Conservation (phyloP, 2,888 invertebrate genomes). For the Branchipolynoe longqiensis region DNA sequence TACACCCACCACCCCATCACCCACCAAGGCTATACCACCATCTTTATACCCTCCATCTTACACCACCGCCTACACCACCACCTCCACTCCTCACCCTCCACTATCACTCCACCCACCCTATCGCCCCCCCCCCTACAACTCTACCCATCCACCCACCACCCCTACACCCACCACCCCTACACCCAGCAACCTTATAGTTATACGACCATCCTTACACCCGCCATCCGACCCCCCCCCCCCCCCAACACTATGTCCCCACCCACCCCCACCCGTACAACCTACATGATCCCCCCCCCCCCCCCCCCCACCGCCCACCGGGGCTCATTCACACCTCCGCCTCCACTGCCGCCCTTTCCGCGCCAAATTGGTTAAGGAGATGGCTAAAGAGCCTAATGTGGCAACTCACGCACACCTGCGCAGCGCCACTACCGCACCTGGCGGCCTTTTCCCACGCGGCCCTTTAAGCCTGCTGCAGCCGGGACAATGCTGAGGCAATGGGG, state of each 20-base stretch:
- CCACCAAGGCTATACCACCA: background rate
- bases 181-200: no score
- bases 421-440: background rate
- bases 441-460: background rate
- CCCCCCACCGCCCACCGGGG: background rate
- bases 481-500: constrained; percentile 32
- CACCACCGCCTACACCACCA: background rate
- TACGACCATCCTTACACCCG: no score
- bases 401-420: constrained; percentile 53
- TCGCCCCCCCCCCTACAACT: background rate
- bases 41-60: background rate
- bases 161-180: background rate
- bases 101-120: background rate
- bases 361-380: constrained; percentile 40
- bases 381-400: constrained; percentile 52
- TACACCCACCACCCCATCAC: background rate
- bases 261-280: background rate
- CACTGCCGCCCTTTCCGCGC: background rate
- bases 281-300: constrained; percentile 8
- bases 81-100: background rate
- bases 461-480: background rate
- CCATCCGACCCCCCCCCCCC: no score
- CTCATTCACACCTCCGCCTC: background rate
- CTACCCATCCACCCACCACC: background rate
- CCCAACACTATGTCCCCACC: no score